phyloP scores from a whole-genome alignment of 2,113 vertebrate species.

The Phocoena phocoena region DNA sequence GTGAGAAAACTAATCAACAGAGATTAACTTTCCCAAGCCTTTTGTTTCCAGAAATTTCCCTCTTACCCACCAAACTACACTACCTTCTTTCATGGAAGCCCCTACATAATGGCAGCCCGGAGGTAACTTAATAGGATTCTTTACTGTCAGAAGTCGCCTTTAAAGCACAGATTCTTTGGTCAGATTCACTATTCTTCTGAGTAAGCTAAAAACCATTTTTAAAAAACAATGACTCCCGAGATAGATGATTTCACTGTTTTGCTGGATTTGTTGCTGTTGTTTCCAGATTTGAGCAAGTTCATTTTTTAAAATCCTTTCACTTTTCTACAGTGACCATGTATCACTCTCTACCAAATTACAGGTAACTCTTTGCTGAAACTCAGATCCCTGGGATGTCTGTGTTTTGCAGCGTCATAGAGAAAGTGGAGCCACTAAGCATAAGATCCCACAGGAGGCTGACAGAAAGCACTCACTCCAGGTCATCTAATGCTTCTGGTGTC shows the following conservation, averaged over 20 bases:
- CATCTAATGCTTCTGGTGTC: neutral
- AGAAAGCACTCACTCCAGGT: rapidly evolving
- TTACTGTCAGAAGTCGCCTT: neutral
- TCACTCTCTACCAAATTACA: neutral
- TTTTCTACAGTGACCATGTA: neutral
- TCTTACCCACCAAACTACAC: neutral
- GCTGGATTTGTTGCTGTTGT: neutral
- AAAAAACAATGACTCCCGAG: neutral
- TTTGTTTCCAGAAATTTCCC: neutral
- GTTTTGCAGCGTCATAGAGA: neutral
- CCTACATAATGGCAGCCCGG: neutral
- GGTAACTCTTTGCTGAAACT: neutral
- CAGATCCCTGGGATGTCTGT: neutral
- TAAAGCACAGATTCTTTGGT: neutral
- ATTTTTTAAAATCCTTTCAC: neutral
- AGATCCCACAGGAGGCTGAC: neutral
- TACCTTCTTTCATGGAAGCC: neutral
- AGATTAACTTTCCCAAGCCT: neutral
- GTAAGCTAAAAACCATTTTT: neutral
- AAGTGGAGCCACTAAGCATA: neutral
- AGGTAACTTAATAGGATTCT: neutral
- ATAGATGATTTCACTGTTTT: neutral
- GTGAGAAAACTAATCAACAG: neutral
- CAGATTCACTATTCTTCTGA: neutral
- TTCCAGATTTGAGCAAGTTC: neutral